These are phyloP conservation scores for Toxotes jaculatrix DNA, from an alignment of 2,113 vertebrate genomes.

Conservation along the genomic window DNA sequence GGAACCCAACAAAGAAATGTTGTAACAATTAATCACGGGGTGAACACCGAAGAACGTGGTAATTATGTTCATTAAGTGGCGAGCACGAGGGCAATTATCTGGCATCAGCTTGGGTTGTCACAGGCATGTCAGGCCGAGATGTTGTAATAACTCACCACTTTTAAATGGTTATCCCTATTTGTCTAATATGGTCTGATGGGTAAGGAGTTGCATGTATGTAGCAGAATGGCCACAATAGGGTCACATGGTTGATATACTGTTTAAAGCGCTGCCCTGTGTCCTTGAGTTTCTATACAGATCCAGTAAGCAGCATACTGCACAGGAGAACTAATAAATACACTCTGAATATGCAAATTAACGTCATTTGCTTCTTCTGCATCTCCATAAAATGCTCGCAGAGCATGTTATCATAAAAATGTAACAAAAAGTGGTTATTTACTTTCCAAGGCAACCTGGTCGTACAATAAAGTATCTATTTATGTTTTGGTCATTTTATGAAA, in stretches of 20 bases:
- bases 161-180: slow-evolving; percentile 64
- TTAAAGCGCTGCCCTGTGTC: slow-evolving; percentile 42
- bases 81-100: slow-evolving; percentile 84
- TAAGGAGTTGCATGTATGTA: slow-evolving; percentile 28
- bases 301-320: not conserved
- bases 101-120: slow-evolving; percentile 78
- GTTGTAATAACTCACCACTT: slow-evolving; percentile 81
- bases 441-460: slow-evolving; percentile 14
- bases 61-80: slow-evolving; percentile 87
- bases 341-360: slow-evolving; percentile 31
- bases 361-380: slow-evolving; percentile 9
- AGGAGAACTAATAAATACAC: slow-evolving; percentile 10
- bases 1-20: slow-evolving; percentile 85
- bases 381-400: not conserved
- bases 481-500: slow-evolving; percentile 5
- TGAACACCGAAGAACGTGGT: slow-evolving; percentile 80
- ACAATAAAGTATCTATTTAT: not conserved
- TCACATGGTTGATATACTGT: slow-evolving; percentile 46
- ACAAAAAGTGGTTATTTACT: not conserved
- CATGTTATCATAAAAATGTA: slow-evolving; percentile 4
- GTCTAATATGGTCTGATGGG: slow-evolving; percentile 63
- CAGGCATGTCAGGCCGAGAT: slow-evolving; percentile 73
- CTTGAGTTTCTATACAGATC: slow-evolving; percentile 38
- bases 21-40: slow-evolving; percentile 87
- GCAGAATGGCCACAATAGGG: slow-evolving; percentile 33